Base-by-base conservation (phyloP, 1,140 invertebrate species). In the Anoplophora glabripennis region DNA sequence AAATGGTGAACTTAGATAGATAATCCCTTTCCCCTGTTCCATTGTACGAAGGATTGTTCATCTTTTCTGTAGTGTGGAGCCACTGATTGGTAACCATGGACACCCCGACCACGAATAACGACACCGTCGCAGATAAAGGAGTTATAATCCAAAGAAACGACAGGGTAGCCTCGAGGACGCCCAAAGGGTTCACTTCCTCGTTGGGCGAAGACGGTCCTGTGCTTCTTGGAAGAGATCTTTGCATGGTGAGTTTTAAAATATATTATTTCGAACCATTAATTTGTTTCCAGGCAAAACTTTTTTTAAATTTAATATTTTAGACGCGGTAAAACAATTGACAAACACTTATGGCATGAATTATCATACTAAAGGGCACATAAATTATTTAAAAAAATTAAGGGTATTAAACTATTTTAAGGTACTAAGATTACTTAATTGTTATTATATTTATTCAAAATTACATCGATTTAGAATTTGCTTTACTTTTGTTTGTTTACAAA, bases 41-140 rank as follows among this genome's bases (percentile, higher is more conserved):
- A 68, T 87, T 86, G 74, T 83, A 85, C 3, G 75, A 71, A 1
- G 83, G 81, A 69, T 85, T 87, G 47, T 81, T 76, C 82, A 88
- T 87, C 53, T 84, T 84, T 72, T 89, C 87, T 64, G 86, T 80
- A 28, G 84, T 86, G 58, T 86, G 81, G 0, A 89, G 75, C 87
- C 87, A 89, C 68, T 84, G 81, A 70, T 86, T 86, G 5, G 87
- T 88, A 11, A 81, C 78, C 15, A 88, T 80, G 14, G 85, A 84
- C 7, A 87, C 79, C 11, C 82, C 71, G 3, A 87, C 83, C 14
- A 85, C 82, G 0, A 85, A 77, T 7, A 86, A 76, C 10, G 84
- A 85, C 1, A 85, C 77, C 11, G 83, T 81, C 4, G 86, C 85
- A 5, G 82, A 79, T 8, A 87, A 63, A 0, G 86, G 85, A 8